Evolutionary conservation across 2,797 vertebrate genomes (phyloP).

Genomic region (Anableps anableps): DNA sequence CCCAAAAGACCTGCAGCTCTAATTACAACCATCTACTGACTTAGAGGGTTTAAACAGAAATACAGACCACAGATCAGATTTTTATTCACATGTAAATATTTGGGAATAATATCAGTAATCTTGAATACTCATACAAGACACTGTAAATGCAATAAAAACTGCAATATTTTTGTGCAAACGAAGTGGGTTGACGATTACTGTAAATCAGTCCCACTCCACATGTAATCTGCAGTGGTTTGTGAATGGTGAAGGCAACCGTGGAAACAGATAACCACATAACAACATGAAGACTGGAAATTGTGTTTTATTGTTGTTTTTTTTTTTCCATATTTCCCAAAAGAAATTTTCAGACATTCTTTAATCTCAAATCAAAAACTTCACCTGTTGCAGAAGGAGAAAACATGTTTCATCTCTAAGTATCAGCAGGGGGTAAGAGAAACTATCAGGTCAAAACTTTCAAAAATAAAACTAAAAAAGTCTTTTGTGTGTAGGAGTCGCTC

Average conservation of each 20-base stretch:
- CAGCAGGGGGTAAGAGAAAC: not conserved
- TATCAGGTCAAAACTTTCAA: slow-evolving; percentile 29
- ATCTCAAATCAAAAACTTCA: not conserved
- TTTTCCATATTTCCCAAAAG: not conserved
- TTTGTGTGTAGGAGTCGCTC: slow-evolving; percentile 62
- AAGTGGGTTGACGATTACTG: not conserved
- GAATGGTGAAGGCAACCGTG: not conserved
- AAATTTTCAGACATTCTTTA: not conserved
- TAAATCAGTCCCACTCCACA: not conserved
- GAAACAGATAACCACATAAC: not conserved
- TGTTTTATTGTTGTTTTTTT: not conserved
- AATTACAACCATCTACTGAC: not conserved
- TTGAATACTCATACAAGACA: not conserved
- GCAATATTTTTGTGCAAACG: not conserved
- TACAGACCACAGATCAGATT: not conserved
- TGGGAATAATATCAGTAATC: not conserved
- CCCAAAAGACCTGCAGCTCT: not conserved
- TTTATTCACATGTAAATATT: not conserved
- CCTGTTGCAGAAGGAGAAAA: not conserved
- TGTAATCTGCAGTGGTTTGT: not conserved
- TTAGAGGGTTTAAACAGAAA: not conserved
- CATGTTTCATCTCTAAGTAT: not conserved
- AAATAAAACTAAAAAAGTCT: slow-evolving; percentile 36
- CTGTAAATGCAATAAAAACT: not conserved
- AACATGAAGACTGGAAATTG: not conserved